Evolutionary conservation across 2,888 invertebrate species (phyloP), one percentile per base, ranked within the genome.

Genomic region (Lochmaea crataegi): DNA sequence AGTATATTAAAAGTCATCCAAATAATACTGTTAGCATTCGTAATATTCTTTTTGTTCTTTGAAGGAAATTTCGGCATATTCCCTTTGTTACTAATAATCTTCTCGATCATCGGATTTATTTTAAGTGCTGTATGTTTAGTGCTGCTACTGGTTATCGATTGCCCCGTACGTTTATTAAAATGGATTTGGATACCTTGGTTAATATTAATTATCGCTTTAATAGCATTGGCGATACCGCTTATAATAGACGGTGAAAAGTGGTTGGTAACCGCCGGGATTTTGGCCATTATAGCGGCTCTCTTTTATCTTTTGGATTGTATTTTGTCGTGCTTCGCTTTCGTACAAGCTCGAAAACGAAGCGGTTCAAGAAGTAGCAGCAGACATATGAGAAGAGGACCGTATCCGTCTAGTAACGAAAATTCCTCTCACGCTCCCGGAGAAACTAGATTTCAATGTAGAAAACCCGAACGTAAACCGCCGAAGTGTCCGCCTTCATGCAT

Each of bases 151-250:
- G n/a, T 58, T n/a, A 32, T 58, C 6, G 32, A 58, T 32, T 58
- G 58, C 9, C 58, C 58, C 26, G n/a, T 32, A 7, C 5, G 26
- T n/a, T 58, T 58, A n/a, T n/a, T 58, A 26, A 58, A 58, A 58
- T 58, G 58, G 58, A 12, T 58, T 32, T 58, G 58, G 58, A 58
- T 58, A 26, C 58, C 58, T 7, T 58, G 58, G 58, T 7, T 58
- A 26, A 26, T 58, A 58, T n/a, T 58, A 32, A 26, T 58, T 14
- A 32, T 58, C 14, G 2, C 3, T 14, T 58, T 58, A 14, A 14
- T 58, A 32, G 58, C 32, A 2, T 26, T 11, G 12, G 32, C 58
- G 1, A 32, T 58, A 32, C 58, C 58, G 58, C 10, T 58, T 16
- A 14, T 58, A 26, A 32, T 58, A n/a, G 58, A 26, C 26, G 11